Conservation (phyloP, 2,888 invertebrate species). For the Orthonevra nobilis region DNA sequence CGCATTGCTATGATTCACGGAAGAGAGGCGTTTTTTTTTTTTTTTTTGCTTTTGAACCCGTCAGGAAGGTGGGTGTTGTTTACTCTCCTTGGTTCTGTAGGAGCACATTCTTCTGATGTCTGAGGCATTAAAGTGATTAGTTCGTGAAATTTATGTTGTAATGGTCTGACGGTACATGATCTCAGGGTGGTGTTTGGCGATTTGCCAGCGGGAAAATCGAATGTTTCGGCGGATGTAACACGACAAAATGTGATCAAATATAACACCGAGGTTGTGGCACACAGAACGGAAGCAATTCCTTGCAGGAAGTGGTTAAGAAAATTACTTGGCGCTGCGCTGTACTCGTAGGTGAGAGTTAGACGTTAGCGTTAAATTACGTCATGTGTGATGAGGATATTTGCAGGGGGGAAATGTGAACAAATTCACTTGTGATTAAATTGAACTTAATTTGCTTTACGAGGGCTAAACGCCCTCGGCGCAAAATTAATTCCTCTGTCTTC, state of each 20-base stretch:
- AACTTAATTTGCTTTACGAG: too few species aligned
- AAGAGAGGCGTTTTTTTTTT: too few species aligned
- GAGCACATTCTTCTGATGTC: neutral
- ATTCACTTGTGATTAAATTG: too few species aligned
- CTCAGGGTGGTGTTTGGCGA: conserved; percentile 8
- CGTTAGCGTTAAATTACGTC: too few species aligned
- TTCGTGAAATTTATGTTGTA: conserved; percentile 43
- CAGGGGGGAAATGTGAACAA: too few species aligned
- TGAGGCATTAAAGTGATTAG: conserved; percentile 45
- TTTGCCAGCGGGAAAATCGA: conserved; percentile 27
- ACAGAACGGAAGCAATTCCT: conserved; percentile 39
- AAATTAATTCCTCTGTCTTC: too few species aligned
- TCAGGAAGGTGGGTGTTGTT: too few species aligned
- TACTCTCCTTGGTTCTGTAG: too few species aligned
- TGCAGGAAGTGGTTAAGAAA: conserved; percentile 16
- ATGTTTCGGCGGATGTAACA: conserved; percentile 17
- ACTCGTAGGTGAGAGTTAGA: too few species aligned
- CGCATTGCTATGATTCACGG: conserved; percentile 8
- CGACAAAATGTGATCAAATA: conserved; percentile 32
- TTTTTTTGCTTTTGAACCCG: too few species aligned
- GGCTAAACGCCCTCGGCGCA: too few species aligned
- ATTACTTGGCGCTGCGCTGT: neutral
- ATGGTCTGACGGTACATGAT: conserved; percentile 27
- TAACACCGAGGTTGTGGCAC: neutral
- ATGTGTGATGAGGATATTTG: too few species aligned